Percentiles rank a stretch among this genome's conserved stretches.
Conservation (phyloP, 2,888 invertebrate genomes). For the Lomographa bimaculata region DNA sequence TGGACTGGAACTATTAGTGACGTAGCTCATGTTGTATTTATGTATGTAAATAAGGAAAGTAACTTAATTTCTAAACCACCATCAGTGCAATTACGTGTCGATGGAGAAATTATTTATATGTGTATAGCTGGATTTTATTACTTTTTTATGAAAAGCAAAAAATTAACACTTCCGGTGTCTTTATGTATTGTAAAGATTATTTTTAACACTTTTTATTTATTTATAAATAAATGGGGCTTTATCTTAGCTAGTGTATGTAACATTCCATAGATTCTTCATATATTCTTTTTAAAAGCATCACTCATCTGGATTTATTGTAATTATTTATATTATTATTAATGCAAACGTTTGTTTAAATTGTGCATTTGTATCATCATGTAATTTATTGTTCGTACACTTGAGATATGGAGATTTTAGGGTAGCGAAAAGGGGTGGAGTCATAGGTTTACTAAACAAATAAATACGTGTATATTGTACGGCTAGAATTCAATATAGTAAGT, state of each 20-base stretch:
- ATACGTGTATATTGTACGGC: too few relatives aligned
- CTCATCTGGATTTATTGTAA: neutral
- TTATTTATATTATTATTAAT: constrained; percentile 3
- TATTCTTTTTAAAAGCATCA: neutral
- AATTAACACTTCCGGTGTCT: constrained; percentile 18
- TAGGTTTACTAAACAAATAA: too few relatives aligned
- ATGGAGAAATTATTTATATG: constrained; percentile 24
- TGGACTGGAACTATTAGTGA: constrained; percentile 11
- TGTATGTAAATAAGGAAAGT: constrained; percentile 33
- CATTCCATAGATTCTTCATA: constrained; percentile 14
- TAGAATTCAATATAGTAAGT: too few relatives aligned
- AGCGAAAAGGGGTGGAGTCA: too few relatives aligned
- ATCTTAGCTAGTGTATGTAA: constrained; percentile 11
- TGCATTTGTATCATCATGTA: neutral
- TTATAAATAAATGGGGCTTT: constrained; percentile 11
- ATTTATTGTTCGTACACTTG: too few relatives aligned
- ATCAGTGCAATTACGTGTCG: constrained; percentile 16
- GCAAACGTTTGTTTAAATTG: neutral
- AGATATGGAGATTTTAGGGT: too few relatives aligned
- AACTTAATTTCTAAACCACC: constrained; percentile 14
- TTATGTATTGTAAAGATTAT: constrained; percentile 13
- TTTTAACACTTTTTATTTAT: constrained; percentile 11
- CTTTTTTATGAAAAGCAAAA: constrained; percentile 29
- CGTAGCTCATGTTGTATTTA: constrained; percentile 25
- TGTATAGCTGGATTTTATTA: constrained; percentile 15